Conservation (phyloP, 2,797 vertebrate species). For the Xiphophorus birchmanni region DNA sequence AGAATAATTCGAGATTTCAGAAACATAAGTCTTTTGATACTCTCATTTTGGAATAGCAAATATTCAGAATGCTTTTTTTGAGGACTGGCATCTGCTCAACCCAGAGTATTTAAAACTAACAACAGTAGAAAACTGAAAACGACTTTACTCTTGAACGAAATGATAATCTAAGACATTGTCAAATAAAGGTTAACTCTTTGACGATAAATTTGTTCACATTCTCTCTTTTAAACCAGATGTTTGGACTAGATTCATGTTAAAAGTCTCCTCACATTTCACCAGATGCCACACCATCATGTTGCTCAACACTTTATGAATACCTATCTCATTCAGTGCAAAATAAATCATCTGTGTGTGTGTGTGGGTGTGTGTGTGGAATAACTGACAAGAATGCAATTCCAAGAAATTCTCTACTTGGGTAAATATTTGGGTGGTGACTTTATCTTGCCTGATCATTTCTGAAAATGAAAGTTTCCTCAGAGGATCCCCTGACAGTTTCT, state of each 20-base stretch:
- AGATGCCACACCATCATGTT: background rate
- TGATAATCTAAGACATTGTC: background rate
- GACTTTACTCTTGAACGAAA: background rate
- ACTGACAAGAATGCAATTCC: background rate
- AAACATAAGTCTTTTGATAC: background rate
- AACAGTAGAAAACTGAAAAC: background rate
- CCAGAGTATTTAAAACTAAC: background rate
- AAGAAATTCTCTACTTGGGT: background rate
- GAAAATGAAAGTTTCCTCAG: slow-evolving; percentile 17
- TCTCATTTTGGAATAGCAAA: background rate
- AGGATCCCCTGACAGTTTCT: background rate
- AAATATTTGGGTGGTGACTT: slow-evolving; percentile 17
- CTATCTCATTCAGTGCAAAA: background rate
- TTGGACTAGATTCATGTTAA: background rate
- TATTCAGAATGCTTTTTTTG: background rate
- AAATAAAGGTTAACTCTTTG: background rate
- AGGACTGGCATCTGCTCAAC: background rate
- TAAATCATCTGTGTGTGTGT: background rate
- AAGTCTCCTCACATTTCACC: background rate
- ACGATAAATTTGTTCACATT: background rate
- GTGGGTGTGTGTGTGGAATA: background rate
- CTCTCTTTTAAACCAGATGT: background rate
- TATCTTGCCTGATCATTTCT: slow-evolving; percentile 17
- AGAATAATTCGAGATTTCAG: background rate
- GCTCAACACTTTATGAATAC: background rate